Evolutionary conservation across 1,140 invertebrate species (phyloP).

Genomic region (Apocrypta bakeri): DNA sequence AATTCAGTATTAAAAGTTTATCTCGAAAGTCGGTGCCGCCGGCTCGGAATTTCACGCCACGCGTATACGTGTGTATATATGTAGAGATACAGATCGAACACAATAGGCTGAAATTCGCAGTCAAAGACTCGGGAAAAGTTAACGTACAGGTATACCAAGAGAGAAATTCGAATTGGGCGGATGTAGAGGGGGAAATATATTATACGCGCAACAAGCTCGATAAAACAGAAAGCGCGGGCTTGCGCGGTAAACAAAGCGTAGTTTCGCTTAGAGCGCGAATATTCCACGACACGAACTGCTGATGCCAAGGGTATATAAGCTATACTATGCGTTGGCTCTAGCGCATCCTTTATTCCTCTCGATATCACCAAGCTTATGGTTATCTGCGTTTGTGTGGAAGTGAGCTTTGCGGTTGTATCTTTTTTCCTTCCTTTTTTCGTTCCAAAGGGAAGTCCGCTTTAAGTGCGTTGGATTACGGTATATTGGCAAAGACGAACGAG

Average conservation of each 20-base stretch:
- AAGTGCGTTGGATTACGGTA: neutral
- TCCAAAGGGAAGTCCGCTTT: neutral
- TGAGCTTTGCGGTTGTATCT: neutral
- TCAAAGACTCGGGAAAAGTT: neutral
- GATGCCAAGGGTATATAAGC: neutral
- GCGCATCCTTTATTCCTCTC: neutral
- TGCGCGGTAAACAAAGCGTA: slow-evolving; percentile 1
- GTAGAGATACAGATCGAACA: neutral
- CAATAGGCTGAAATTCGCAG: neutral
- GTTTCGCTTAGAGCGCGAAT: neutral
- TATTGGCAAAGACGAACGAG: neutral
- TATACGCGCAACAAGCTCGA: neutral
- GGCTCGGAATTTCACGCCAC: slow-evolving; percentile 2
- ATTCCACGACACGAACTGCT: slow-evolving; percentile 24
- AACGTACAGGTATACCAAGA: neutral
- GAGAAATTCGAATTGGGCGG: neutral
- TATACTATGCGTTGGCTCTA: neutral
- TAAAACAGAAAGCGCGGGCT: neutral
- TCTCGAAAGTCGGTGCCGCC: slow-evolving; percentile 15
- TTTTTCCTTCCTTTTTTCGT: neutral
- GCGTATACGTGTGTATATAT: neutral
- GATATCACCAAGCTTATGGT: neutral
- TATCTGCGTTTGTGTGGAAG: neutral
- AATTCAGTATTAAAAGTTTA: slow-evolving; percentile 40
- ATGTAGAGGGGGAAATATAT: no score